These are phyloP conservation scores for Mobula birostris DNA, from an alignment of 2,113 vertebrate species.

Conservation along the genomic window DNA sequence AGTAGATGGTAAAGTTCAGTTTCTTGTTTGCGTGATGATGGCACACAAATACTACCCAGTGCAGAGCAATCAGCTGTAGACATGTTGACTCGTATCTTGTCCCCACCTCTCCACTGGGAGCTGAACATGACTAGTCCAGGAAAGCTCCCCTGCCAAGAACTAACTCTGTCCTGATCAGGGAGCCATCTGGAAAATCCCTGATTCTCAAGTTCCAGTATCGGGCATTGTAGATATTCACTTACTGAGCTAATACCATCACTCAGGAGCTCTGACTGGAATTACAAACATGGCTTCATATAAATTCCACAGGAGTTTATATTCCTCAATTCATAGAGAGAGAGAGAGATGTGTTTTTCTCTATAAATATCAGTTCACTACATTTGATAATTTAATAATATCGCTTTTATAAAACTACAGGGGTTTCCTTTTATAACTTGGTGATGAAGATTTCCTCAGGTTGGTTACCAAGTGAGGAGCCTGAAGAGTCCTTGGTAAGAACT, in stretches of 20 bases:
- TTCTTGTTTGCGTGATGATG: neutral
- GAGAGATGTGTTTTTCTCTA: no score
- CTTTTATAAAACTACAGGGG: no score
- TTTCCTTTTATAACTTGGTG: no score
- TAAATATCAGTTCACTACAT: no score
- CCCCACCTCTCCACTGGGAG: neutral
- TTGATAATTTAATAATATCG: no score
- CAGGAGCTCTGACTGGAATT: neutral
- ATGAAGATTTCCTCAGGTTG: no score
- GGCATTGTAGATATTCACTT: neutral
- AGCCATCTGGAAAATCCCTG: neutral
- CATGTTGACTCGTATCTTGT: neutral
- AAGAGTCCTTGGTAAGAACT: no score
- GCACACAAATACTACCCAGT: neutral
- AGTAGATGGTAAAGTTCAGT: no score
- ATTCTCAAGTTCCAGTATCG: neutral
- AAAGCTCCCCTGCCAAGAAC: neutral
- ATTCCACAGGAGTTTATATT: neutral
- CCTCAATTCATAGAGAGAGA: no score
- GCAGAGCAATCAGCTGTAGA: neutral
- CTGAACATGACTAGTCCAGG: neutral
- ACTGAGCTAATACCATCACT: neutral
- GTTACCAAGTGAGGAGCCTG: no score
- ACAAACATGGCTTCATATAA: neutral
- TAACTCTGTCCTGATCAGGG: neutral